These are phyloP conservation scores for Copidosoma floridanum DNA, from an alignment of 1,140 invertebrate genomes.

Conservation along the genomic window DNA sequence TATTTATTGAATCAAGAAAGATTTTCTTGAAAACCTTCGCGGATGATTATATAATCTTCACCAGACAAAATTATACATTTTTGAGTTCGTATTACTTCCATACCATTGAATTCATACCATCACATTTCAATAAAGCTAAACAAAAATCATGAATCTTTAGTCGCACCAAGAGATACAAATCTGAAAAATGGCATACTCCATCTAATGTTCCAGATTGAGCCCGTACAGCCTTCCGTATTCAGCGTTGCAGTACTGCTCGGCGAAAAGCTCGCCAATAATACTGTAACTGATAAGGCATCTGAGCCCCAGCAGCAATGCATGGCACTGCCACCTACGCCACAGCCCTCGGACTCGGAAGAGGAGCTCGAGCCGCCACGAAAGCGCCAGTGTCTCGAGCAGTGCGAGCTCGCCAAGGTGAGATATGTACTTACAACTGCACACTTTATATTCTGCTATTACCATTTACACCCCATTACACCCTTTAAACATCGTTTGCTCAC, in stretches of 20 bases:
- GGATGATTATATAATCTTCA: too few relatives aligned
- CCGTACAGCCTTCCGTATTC: conserved; percentile 45
- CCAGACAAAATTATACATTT: background rate
- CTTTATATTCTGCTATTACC: too few relatives aligned
- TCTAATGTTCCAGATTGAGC: conserved; percentile 46
- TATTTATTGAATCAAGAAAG: too few relatives aligned
- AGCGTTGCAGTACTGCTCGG: conserved; percentile 50
- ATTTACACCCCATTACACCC: too few relatives aligned
- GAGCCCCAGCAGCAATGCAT: background rate
- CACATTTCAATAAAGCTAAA: background rate
- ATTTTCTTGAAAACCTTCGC: too few relatives aligned
- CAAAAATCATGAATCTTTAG: background rate
- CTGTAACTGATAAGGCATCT: background rate
- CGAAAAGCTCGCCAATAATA: conserved; percentile 1
- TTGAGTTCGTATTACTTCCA: background rate
- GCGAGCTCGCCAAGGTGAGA: conserved; percentile 51
- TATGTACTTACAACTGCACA: too few relatives aligned
- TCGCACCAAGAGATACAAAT: background rate
- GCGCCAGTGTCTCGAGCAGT: conserved; percentile 37
- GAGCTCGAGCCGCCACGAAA: conserved; percentile 52
- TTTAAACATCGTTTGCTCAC: too few relatives aligned
- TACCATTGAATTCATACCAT: background rate
- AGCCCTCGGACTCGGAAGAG: conserved; percentile 57
- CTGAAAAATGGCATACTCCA: conserved; percentile 16
- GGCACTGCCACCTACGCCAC: conserved; percentile 53